These are phyloP conservation scores for Noctua comes DNA, from an alignment of 2,888 invertebrate genomes.

Conservation along the genomic window DNA sequence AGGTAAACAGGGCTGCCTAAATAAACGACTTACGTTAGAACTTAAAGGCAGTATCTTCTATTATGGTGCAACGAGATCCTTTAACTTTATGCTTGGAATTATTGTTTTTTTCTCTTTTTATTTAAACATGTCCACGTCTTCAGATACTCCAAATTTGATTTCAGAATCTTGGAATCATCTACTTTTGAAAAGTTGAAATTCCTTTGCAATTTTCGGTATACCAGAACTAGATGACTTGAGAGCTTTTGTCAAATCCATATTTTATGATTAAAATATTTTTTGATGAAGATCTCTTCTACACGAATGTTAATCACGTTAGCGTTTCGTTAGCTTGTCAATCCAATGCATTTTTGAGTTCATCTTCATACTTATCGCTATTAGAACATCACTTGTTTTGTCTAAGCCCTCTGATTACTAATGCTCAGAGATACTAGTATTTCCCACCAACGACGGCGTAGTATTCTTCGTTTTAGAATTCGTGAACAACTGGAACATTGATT, in stretches of 20 bases:
- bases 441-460: not conserved
- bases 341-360: not conserved
- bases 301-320: not conserved
- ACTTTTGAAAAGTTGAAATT: not conserved
- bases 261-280: not conserved
- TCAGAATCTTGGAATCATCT: not conserved
- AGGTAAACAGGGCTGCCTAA: constrained; percentile 45
- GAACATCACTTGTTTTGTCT: not conserved
- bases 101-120: not conserved
- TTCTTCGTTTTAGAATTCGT: constrained; percentile 36
- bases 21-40: constrained; percentile 45
- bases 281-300: not conserved
- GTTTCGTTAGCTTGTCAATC: not conserved
- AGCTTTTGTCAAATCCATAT: not conserved
- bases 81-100: not conserved
- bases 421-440: not conserved
- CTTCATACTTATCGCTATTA: not conserved
- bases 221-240: not conserved
- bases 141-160: not conserved
- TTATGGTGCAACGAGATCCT: constrained; percentile 13
- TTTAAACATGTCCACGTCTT: not conserved
- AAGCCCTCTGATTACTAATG: not conserved
- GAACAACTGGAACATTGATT: constrained; percentile 61
- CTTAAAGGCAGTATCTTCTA: constrained; percentile 3
- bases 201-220: not conserved